These are phyloP conservation scores for Eospalax fontanierii DNA, from an alignment of 2,797 vertebrate genomes.

Conservation along the genomic window DNA sequence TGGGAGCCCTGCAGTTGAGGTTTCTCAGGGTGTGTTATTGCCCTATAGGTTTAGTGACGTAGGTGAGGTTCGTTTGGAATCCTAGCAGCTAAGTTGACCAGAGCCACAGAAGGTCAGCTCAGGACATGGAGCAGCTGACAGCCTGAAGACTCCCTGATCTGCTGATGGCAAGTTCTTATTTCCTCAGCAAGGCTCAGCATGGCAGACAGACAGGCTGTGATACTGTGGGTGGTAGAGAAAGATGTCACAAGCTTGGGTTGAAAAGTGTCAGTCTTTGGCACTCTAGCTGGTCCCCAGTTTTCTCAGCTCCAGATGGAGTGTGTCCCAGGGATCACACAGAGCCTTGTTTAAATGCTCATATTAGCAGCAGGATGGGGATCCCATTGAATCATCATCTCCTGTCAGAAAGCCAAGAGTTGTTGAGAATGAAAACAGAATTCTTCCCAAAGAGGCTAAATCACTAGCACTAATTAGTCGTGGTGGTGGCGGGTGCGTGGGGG, in stretches of 20 bases:
- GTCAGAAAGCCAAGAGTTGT: constrained; percentile 83
- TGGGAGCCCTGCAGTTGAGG: constrained; percentile 43
- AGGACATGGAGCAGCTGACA: constrained; percentile 21
- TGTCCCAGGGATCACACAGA: constrained; percentile 75
- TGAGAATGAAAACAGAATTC: constrained; percentile 81
- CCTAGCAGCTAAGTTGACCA: constrained; percentile 45
- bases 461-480: constrained; percentile 70
- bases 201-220: neutral
- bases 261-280: constrained; percentile 36
- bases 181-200: neutral
- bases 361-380: constrained; percentile 82
- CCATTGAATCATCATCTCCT: constrained; percentile 83
- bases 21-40: constrained; percentile 70
- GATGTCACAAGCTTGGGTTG: neutral
- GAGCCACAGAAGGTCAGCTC: constrained; percentile 56
- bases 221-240: neutral
- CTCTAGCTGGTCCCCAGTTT: constrained; percentile 6
- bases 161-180: neutral
- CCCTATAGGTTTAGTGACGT: constrained; percentile 72
- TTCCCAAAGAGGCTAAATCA: constrained; percentile 80
- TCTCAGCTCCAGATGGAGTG: constrained; percentile 74
- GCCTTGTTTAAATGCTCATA: constrained; percentile 77
- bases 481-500: neutral
- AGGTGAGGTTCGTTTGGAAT: constrained; percentile 64
- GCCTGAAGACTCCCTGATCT: neutral